Evolutionary conservation across 2,113 vertebrate genomes (phyloP).

Genomic region (Cyphomyrus discorhynchus): DNA sequence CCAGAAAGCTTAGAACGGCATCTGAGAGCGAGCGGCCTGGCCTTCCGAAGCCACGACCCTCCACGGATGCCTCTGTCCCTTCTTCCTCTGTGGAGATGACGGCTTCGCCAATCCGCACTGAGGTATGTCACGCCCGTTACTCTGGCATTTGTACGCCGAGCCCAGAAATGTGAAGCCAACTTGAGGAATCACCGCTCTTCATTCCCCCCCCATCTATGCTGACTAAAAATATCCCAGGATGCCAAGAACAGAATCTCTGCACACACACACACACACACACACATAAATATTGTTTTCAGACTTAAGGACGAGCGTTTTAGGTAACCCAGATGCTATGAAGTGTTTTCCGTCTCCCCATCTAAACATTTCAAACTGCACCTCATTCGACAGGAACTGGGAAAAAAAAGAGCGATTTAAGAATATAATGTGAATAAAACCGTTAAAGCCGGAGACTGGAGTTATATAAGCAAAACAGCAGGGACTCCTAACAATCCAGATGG

Average conservation of each 20-base stretch:
- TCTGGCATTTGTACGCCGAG: constrained; percentile 42
- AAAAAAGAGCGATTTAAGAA: not conserved
- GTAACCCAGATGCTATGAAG: not conserved
- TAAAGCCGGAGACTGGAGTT: not conserved
- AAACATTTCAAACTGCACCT: not conserved
- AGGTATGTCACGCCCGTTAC: constrained; percentile 52
- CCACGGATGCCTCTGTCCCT: constrained; percentile 54
- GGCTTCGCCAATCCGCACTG: constrained; percentile 57
- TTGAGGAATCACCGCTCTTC: constrained; percentile 14
- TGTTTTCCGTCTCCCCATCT: not conserved
- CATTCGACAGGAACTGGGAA: not conserved
- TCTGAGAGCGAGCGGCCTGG: constrained; percentile 41
- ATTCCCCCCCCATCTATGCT: not conserved
- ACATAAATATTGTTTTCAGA: not conserved
- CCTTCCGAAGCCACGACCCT: constrained; percentile 52
- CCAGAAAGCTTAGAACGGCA: constrained; percentile 33
- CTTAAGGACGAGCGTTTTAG: not conserved
- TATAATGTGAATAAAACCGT: not conserved
- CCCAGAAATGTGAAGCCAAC: constrained; percentile 35
- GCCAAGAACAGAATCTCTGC: not conserved
- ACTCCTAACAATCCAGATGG: not conserved
- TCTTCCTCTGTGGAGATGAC: constrained; percentile 45
- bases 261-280: not conserved
- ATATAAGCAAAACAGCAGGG: not conserved
- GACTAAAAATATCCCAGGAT: constrained; percentile 19